Evolutionary conservation across 2,113 vertebrate genomes (phyloP).

Genomic region (Calonectris borealis): DNA sequence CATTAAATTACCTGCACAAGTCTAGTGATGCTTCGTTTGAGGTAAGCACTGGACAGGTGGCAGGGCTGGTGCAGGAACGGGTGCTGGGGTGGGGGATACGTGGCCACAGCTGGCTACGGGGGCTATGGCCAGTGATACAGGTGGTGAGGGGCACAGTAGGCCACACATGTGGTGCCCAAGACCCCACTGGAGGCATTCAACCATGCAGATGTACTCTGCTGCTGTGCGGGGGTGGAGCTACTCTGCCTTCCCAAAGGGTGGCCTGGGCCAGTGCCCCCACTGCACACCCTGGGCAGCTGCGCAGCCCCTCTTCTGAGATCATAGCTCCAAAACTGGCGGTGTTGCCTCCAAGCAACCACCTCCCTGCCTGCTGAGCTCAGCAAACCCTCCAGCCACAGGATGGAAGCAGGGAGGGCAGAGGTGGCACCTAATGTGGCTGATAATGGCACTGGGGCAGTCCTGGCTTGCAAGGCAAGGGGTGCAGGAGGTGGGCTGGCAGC

Average conservation of each 20-base stretch:
- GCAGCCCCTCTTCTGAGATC: no score
- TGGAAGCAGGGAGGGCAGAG: not conserved
- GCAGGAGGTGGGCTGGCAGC: not conserved
- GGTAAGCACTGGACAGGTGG: constrained; percentile 64
- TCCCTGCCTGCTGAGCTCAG: not conserved
- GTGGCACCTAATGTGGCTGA: rapidly evolving
- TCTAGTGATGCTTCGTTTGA: constrained; percentile 84
- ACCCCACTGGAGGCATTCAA: rapidly evolving
- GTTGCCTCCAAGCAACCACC: not conserved
- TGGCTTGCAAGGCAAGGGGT: not conserved
- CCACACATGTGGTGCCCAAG: rapidly evolving
- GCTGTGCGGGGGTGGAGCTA: not conserved
- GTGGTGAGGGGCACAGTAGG: rapidly evolving
- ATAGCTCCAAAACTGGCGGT: not conserved
- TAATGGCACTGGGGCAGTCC: rapidly evolving
- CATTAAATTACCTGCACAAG: constrained; percentile 91
- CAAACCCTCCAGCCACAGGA: not conserved
- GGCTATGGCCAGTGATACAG: rapidly evolving
- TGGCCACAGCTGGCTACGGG: rapidly evolving
- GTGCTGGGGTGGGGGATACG: rapidly evolving
- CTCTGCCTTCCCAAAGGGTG: not conserved
- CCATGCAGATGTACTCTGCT: not conserved
- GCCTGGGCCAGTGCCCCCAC: no score
- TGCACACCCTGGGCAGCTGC: not conserved
- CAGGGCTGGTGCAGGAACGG: not conserved